Conservation (phyloP, 2,113 vertebrate genomes). For the Garra rufa region DNA sequence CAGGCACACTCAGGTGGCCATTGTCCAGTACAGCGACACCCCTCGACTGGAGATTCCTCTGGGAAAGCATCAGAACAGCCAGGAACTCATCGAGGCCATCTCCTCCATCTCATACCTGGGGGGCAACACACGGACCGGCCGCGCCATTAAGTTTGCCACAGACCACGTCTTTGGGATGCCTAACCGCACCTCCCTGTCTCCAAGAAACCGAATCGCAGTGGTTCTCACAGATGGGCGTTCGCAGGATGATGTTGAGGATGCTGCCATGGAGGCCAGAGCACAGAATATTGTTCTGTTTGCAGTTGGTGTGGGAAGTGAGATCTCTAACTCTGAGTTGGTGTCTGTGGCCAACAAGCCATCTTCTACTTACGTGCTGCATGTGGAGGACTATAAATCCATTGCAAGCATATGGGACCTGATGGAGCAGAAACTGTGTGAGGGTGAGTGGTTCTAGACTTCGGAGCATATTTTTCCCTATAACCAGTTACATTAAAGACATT, state of each 20-base stretch:
- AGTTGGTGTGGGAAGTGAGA: conserved; percentile 72
- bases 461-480: not conserved
- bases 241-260: conserved; percentile 72
- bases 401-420: conserved; percentile 69
- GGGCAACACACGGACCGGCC: conserved; percentile 72
- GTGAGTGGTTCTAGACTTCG: conserved; percentile 52
- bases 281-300: conserved; percentile 71
- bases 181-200: conserved; percentile 51
- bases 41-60: conserved; percentile 71
- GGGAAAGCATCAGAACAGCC: conserved; percentile 63
- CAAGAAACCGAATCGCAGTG: conserved; percentile 68
- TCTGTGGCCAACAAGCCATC: conserved; percentile 69
- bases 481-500: not conserved
- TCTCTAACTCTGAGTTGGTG: conserved; percentile 67
- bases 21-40: conserved; percentile 74
- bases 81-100: conserved; percentile 65
- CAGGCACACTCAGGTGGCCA: conserved; percentile 68
- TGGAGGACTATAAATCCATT: conserved; percentile 71
- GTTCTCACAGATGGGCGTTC: conserved; percentile 73
- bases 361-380: conserved; percentile 69
- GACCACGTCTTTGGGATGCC: conserved; percentile 67
- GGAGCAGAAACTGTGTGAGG: conserved; percentile 74
- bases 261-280: conserved; percentile 65
- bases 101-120: conserved; percentile 65
- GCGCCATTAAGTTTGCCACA: conserved; percentile 70